phyloP scores from a whole-genome alignment of 2,888 invertebrate species.

The Ophioninae sp. region DNA sequence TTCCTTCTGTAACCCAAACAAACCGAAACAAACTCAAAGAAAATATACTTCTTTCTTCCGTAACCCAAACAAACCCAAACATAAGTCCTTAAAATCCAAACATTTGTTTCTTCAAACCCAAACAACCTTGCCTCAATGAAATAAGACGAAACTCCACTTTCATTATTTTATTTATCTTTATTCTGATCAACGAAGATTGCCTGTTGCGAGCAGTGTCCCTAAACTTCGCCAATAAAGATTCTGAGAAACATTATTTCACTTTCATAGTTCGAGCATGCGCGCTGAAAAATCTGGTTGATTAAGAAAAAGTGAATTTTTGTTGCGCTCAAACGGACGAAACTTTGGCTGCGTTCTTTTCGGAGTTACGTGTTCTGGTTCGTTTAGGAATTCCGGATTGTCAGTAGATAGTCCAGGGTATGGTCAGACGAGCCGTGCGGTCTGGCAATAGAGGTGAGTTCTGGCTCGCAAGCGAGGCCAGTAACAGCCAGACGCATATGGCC shows the following conservation, averaged over 20 bases:
- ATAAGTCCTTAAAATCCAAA: not conserved
- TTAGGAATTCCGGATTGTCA: not conserved
- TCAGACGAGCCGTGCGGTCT: not conserved
- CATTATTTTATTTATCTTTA: not conserved
- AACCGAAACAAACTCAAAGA: too few species aligned
- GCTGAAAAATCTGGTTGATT: not conserved
- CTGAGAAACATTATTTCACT: not conserved
- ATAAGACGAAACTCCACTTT: not conserved
- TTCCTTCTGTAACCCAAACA: too few species aligned
- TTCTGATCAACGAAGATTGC: not conserved
- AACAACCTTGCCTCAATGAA: not conserved
- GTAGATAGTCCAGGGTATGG: not conserved
- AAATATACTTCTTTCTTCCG: too few species aligned
- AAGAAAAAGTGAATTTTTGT: not conserved
- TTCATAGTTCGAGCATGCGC: not conserved
- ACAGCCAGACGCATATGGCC: not conserved
- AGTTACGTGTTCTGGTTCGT: not conserved
- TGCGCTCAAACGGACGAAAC: not conserved
- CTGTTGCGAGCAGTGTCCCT: not conserved
- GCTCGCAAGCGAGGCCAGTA: not conserved
- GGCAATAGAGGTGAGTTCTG: not conserved
- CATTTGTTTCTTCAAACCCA: too few species aligned
- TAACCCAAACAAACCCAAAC: too few species aligned
- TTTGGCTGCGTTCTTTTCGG: not conserved
- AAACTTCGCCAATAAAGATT: not conserved